These are phyloP conservation scores for Bombus soroeensis DNA, from an alignment of 1,140 invertebrate genomes.

Conservation along the genomic window DNA sequence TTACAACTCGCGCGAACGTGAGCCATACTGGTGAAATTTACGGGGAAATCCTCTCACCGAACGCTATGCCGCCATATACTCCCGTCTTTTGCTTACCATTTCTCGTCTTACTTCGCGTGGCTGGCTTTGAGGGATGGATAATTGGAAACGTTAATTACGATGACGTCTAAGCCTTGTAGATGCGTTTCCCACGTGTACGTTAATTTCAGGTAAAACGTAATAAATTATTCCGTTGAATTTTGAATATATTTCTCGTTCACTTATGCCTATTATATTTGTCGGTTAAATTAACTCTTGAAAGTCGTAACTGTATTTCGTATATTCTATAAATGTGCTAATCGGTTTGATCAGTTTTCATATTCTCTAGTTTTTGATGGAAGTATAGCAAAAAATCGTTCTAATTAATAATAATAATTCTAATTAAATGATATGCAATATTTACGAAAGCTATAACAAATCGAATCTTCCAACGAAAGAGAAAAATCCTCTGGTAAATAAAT, in stretches of 20 bases:
- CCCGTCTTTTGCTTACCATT: neutral
- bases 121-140: neutral
- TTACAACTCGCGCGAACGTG: slow-evolving; percentile 17
- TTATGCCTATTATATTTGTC: neutral
- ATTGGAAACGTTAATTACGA: neutral
- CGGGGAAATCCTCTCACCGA: too few relatives aligned
- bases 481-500: too few relatives aligned
- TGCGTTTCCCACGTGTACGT: neutral
- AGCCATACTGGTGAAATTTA: neutral
- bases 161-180: neutral
- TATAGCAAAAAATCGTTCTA: neutral
- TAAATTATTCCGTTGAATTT: neutral
- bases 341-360: neutral
- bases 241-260: neutral
- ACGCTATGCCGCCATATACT: neutral
- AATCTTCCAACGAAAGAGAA: too few relatives aligned
- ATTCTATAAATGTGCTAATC: too few relatives aligned
- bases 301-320: neutral
- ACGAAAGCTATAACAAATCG: too few relatives aligned
- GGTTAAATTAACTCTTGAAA: neutral
- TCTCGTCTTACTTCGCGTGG: neutral
- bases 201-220: neutral
- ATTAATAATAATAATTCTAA: too few relatives aligned
- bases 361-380: neutral
- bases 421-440: too few relatives aligned